Evolutionary conservation across 1,140 invertebrate species (phyloP).

Genomic region (Cherax destructor): DNA sequence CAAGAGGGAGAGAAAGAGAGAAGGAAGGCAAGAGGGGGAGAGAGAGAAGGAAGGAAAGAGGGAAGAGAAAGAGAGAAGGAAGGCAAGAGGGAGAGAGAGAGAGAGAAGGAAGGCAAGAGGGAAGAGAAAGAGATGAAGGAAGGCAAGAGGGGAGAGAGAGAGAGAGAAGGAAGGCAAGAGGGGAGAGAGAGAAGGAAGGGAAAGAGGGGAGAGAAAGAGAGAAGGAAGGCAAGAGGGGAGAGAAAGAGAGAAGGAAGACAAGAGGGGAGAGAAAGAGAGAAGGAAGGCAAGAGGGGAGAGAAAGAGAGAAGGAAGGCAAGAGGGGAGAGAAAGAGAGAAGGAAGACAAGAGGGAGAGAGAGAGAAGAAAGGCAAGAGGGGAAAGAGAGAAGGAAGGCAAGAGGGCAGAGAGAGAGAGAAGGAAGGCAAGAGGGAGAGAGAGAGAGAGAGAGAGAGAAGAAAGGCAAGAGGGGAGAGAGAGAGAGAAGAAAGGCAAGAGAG

Average conservation of each 20-base stretch:
- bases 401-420: no score
- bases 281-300: no score
- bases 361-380: not conserved
- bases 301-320: not conserved
- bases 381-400: no score
- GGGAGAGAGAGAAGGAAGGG: no score
- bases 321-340: not conserved
- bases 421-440: no score
- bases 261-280: constrained; percentile 6
- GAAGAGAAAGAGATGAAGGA: no score
- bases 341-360: not conserved
- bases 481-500: not conserved
- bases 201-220: not conserved
- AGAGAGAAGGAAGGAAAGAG: no score
- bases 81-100: no score
- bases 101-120: no score
- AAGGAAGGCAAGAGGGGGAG: no score
- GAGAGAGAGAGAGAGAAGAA: not conserved
- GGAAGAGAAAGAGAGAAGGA: not conserved
- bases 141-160: not conserved
- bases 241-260: not conserved
- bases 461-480: not conserved
- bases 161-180: not conserved
- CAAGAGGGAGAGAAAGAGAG: not conserved
- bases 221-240: not conserved